These are phyloP conservation scores for Agrypnus murinus DNA, from an alignment of 2,888 invertebrate genomes.

Conservation along the genomic window DNA sequence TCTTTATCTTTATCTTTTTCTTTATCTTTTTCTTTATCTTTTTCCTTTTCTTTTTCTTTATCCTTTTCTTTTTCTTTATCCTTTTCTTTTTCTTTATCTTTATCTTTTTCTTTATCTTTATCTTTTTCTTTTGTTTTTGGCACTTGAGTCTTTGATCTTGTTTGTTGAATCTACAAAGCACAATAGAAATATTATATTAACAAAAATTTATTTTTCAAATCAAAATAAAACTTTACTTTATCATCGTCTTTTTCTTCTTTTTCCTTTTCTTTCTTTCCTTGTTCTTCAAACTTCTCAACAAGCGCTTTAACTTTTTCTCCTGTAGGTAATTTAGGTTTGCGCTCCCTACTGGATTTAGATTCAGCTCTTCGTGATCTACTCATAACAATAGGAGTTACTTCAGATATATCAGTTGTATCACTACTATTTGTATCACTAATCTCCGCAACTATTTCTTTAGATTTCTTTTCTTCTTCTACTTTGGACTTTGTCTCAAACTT, in stretches of 20 bases:
- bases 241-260: slow-evolving; percentile 60
- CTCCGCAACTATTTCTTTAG: slow-evolving; percentile 51
- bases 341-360: slow-evolving; percentile 61
- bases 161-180: slow-evolving; percentile 64
- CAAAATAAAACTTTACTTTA: background rate
- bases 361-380: slow-evolving; percentile 63
- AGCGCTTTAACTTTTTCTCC: slow-evolving; percentile 67
- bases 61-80: slow-evolving; percentile 52
- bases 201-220: no score
- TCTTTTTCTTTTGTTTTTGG: slow-evolving; percentile 39
- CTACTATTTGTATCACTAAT: slow-evolving; percentile 56
- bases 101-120: background rate
- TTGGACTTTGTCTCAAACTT: slow-evolving; percentile 53
- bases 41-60: no score
- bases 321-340: slow-evolving; percentile 66
- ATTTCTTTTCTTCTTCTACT: slow-evolving; percentile 56
- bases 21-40: slow-evolving; percentile 3
- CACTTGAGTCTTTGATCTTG: slow-evolving; percentile 66
- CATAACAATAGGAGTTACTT: slow-evolving; percentile 57
- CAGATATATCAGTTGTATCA: slow-evolving; percentile 63
- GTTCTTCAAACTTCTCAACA: slow-evolving; percentile 66
- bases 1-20: background rate
- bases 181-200: background rate
- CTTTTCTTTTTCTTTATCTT: slow-evolving; percentile 38
- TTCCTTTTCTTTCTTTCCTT: slow-evolving; percentile 64